Conservation (phyloP, 2,113 vertebrate species). For the Crotalus horridus region DNA sequence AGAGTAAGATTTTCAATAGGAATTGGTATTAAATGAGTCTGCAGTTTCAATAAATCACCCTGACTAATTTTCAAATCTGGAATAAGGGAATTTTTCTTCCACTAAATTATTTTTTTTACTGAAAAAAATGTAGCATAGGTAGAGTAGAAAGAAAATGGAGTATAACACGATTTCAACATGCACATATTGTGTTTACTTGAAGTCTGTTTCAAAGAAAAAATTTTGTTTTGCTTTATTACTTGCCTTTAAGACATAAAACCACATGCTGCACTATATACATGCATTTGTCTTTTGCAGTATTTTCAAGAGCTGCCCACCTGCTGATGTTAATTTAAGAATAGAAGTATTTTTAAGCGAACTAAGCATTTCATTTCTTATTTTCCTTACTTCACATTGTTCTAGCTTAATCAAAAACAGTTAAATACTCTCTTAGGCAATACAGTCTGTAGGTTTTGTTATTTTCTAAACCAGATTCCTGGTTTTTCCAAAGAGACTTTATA, state of each 20-base stretch:
- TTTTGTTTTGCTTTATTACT: neutral
- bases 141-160: neutral
- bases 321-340: slow-evolving; percentile 15
- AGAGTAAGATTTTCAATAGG: neutral
- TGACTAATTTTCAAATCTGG: neutral
- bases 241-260: slow-evolving; percentile 18
- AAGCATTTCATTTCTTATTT: slow-evolving; percentile 29
- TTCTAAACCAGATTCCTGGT: slow-evolving; percentile 19
- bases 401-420: slow-evolving; percentile 1
- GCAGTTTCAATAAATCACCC: neutral
- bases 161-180: neutral
- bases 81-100: neutral
- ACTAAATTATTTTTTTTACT: neutral
- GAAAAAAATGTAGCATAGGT: neutral
- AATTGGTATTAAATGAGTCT: neutral
- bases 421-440: neutral
- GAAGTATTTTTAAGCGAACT: slow-evolving; percentile 22
- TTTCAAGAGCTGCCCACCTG: slow-evolving; percentile 6
- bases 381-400: neutral
- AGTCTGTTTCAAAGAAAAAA: neutral
- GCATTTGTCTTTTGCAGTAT: slow-evolving; percentile 7
- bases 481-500: slow-evolving; percentile 32
- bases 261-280: neutral
- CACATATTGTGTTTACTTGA: neutral
- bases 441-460: neutral